Percentiles rank a stretch among this genome's conserved stretches.
Conservation (phyloP, 2,113 vertebrate species). For the Hydropotes inermis region DNA sequence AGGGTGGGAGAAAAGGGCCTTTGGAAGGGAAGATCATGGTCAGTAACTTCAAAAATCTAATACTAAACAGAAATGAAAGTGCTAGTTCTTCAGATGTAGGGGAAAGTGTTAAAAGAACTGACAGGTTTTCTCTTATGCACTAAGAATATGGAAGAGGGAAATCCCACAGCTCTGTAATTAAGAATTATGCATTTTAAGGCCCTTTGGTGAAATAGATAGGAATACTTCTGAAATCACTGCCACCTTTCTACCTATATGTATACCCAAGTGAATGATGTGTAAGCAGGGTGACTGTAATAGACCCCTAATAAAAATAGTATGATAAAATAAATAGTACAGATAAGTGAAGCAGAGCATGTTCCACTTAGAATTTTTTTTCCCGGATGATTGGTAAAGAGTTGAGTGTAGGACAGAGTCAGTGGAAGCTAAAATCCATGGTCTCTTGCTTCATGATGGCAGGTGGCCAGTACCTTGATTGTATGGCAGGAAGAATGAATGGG, state of each 20-base stretch:
- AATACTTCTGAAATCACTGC: not conserved
- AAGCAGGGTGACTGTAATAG: not conserved
- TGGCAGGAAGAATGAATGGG: not conserved
- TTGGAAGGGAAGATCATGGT: not conserved
- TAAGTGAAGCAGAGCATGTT: too few relatives aligned
- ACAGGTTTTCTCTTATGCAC: not conserved
- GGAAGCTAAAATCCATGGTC: too few relatives aligned
- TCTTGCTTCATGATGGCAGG: rapidly evolving
- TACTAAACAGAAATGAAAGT: not conserved
- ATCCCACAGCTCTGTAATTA: not conserved
- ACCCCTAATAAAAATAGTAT: not conserved
- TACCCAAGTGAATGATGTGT: not conserved
- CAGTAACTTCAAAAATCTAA: not conserved
- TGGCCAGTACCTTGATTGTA: not conserved
- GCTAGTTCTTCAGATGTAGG: not conserved
- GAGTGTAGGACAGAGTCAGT: not conserved
- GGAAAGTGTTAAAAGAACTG: not conserved
- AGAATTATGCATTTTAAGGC: not conserved
- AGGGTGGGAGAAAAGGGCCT: not conserved
- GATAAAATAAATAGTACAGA: not conserved
- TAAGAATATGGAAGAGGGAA: not conserved
- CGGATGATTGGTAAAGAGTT: not conserved
- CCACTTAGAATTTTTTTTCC: not conserved
- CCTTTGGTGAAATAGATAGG: too few relatives aligned
- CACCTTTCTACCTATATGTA: not conserved